Conservation (phyloP, 2,888 invertebrate genomes). For the Hirtodrosophila confusa region DNA sequence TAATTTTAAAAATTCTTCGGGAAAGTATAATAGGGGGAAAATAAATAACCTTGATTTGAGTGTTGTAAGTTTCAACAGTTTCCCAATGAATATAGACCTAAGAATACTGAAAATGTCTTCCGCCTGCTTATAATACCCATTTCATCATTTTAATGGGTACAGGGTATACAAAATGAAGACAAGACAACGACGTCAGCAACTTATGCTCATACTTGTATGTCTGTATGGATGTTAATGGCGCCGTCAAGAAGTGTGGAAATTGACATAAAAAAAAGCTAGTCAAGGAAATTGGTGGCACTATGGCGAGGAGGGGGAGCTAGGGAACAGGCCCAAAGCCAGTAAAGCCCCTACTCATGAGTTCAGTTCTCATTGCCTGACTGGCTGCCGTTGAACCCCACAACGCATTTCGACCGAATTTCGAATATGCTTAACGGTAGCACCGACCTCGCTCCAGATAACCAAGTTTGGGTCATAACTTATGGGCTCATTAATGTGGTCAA, state of each 20-base stretch:
- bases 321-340: slow-evolving; percentile 10
- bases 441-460: slow-evolving; percentile 64
- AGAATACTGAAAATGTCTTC: no score
- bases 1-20: no score
- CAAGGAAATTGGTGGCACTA: slow-evolving; percentile 12
- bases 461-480: slow-evolving; percentile 67
- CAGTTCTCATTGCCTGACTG: slow-evolving; percentile 31
- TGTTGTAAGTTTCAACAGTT: no score
- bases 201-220: slow-evolving; percentile 16
- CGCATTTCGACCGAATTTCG: slow-evolving; percentile 1
- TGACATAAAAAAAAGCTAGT: slow-evolving; percentile 21
- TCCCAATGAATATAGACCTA: no score
- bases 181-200: slow-evolving; percentile 39
- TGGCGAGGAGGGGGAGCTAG: not conserved
- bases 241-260: slow-evolving; percentile 49
- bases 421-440: slow-evolving; percentile 20
- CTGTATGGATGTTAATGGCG: slow-evolving; percentile 45
- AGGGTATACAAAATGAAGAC: slow-evolving; percentile 10
- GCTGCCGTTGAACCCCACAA: slow-evolving; percentile 22
- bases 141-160: no score
- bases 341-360: no score
- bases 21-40: no score
- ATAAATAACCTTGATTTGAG: no score
- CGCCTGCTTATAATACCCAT: no score
- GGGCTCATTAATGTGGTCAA: slow-evolving; percentile 74